Evolutionary conservation across 2,797 vertebrate genomes (phyloP), one percentile per base, ranked within the genome.

Genomic region (Protonibea diacanthus): DNA sequence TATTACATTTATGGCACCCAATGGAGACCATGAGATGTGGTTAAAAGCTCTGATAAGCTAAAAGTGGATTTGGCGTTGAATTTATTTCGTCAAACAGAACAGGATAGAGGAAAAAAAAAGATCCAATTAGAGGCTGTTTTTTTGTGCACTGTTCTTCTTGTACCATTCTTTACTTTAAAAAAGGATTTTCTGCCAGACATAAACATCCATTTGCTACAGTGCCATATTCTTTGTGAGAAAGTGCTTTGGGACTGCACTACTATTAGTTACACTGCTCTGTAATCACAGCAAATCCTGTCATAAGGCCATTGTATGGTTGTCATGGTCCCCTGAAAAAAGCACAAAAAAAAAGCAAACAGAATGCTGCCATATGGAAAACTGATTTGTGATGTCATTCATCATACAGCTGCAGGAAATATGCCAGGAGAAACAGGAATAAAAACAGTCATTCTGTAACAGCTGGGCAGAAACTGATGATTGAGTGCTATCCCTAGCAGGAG

Each of bases 311-410:
- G 63, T 59, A 82, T 63, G 80, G 82, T 81, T 82, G 82, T 83
- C 83, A 84, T 73, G 81, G 88, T 64, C 59, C 59, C 49, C 45
- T 14, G n/a, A 17, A 82, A 75, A 87, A 66, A 79, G 33, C 7
- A 33, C 7, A 73, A 61, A 75, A 65, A 88, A 67, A 80, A 73
- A 61, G 75, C 71, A 74, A 87, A 88, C 74, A 86, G 81, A 86
- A 84, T 61, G 76, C 82, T 77, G 64, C 76, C 88, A 90, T 82
- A 86, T 91, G 91, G 88, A 83, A 86, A 91, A 82, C 52, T 45
- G 70, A 84, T 89, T 84, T 84, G 78, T 85, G 79, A 88, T 53
- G 73, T 81, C 67, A 56, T 87, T 82, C 81, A 83, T 91, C 88
- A 82, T 73, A 45, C 75, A 74, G 81, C 88, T 84, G 85, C 82